Evolutionary conservation across 1,140 invertebrate species (phyloP).

Genomic region (Oryctes rhinoceros): DNA sequence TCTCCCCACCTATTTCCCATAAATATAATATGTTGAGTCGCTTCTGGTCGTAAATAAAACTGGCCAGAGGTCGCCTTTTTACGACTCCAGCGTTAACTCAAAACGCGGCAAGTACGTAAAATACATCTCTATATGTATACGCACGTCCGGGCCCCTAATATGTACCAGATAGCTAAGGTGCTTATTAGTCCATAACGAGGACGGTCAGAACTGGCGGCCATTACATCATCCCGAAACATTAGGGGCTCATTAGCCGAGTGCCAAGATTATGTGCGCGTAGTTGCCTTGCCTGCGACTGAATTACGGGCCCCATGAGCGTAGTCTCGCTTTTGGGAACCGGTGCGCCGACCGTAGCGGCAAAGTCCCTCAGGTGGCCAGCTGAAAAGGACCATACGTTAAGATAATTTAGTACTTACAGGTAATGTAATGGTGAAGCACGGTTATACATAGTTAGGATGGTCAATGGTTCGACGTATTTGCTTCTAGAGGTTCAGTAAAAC

Average conservation of each 20-base stretch:
- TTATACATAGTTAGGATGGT: too few species aligned
- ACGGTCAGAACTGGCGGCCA: not conserved
- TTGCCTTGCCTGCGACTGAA: not conserved
- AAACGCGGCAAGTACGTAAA: not conserved
- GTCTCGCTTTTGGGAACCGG: not conserved
- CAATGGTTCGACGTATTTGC: too few species aligned
- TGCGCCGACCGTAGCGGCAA: not conserved
- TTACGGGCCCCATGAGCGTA: not conserved
- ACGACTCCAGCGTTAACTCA: not conserved
- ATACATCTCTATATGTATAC: not conserved
- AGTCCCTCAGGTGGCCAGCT: not conserved
- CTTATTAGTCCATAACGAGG: too few species aligned
- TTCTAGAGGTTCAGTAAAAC: too few species aligned
- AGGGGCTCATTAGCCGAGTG: constrained; percentile 7
- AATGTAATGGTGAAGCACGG: not conserved
- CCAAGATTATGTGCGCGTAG: not conserved
- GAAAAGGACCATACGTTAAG: constrained; percentile 1
- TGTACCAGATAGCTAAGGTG: too few species aligned
- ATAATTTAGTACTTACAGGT: not conserved
- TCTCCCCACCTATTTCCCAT: not conserved
- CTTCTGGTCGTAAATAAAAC: not conserved
- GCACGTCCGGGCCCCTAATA: not conserved
- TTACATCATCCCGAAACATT: constrained; percentile 10
- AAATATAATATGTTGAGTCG: not conserved
- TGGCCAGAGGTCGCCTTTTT: not conserved